Conservation (phyloP, 1,140 invertebrate genomes). For the Lepidurus apus region DNA sequence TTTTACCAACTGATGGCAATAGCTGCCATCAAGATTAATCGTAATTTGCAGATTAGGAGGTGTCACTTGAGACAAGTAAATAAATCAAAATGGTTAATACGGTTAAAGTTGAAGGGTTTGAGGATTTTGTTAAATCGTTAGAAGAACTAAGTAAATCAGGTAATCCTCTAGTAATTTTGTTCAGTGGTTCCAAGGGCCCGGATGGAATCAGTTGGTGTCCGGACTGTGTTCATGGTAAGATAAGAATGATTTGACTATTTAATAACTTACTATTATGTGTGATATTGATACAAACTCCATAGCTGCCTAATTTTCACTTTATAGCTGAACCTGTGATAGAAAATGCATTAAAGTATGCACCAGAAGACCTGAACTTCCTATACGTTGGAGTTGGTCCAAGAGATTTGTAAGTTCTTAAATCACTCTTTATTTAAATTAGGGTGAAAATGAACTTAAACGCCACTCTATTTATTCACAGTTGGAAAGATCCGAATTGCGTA, state of each 20-base stretch:
- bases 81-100: slow-evolving; percentile 38
- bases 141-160: slow-evolving; percentile 34
- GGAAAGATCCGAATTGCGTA: slow-evolving; percentile 42
- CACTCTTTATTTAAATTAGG: neutral
- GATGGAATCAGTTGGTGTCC: slow-evolving; percentile 47
- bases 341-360: slow-evolving; percentile 41
- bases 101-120: slow-evolving; percentile 39
- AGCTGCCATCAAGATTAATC: too few species aligned
- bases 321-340: slow-evolving; percentile 46
- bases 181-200: slow-evolving; percentile 44
- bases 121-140: slow-evolving; percentile 37
- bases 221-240: slow-evolving; percentile 44
- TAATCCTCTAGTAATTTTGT: slow-evolving; percentile 44
- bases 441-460: neutral
- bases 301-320: neutral
- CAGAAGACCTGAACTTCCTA: slow-evolving; percentile 43
- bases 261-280: neutral
- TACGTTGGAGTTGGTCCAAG: slow-evolving; percentile 45
- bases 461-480: slow-evolving; percentile 29
- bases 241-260: neutral
- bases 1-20: too few species aligned
- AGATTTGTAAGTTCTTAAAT: slow-evolving; percentile 41
- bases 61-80: too few species aligned
- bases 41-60: too few species aligned
- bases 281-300: too few species aligned